Conservation (phyloP, 1,140 invertebrate species). For the Sycophila sp. region DNA sequence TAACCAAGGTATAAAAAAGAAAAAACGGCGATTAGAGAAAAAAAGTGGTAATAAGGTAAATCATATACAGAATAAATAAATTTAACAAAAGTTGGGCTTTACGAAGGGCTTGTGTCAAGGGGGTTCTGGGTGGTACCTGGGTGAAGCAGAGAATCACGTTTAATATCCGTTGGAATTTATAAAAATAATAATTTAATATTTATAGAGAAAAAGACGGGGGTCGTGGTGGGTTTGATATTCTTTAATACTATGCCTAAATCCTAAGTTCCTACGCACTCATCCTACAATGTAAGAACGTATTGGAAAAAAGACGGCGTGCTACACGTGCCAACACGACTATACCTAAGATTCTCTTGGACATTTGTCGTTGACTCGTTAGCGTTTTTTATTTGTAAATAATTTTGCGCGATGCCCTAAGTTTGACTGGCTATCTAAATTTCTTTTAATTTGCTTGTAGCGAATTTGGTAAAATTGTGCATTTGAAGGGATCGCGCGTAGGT, state of each 20-base stretch:
- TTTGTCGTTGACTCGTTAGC: conserved; percentile 29
- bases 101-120: no score
- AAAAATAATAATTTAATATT: not conserved
- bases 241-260: conserved; percentile 54
- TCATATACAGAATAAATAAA: conserved; percentile 22
- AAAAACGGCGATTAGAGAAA: not conserved
- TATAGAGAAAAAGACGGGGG: conserved; percentile 44
- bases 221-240: conserved; percentile 44
- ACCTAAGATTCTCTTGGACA: conserved; percentile 40
- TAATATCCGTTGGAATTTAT: not conserved
- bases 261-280: conserved; percentile 55
- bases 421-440: no score
- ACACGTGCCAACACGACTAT: conserved; percentile 59
- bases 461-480: no score
- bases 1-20: not conserved
- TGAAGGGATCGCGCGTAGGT: no score
- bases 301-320: conserved; percentile 39
- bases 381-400: conserved; percentile 9
- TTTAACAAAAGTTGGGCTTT: conserved; percentile 1
- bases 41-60: conserved; percentile 1
- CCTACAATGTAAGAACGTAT: conserved; percentile 42
- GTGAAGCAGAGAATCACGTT: not conserved
- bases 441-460: not conserved
- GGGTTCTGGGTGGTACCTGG: not conserved
- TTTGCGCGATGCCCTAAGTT: no score